Evolutionary conservation across 2,888 invertebrate genomes (phyloP).

Genomic region (Megalurothrips usitatus): DNA sequence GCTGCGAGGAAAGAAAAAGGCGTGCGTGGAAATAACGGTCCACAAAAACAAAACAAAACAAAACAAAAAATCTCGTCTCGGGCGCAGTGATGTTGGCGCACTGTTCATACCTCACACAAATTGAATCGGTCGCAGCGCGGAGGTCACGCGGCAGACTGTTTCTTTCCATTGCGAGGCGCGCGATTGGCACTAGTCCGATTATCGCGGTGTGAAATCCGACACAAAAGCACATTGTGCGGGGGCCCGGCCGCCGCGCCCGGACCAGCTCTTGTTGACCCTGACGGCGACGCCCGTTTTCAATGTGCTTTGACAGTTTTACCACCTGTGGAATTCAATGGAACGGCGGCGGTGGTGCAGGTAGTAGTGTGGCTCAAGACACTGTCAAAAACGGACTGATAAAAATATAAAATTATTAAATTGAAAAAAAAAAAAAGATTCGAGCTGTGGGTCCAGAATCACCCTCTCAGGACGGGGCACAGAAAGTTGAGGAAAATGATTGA

Average conservation of each 20-base stretch:
- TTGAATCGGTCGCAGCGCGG: too few relatives aligned
- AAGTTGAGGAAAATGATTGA: too few relatives aligned
- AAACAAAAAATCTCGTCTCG: too few relatives aligned
- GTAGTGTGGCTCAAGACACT: neutral
- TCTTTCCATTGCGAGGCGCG: neutral
- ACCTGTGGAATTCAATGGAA: constrained; percentile 4
- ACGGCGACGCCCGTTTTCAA: constrained; percentile 3
- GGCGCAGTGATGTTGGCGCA: too few relatives aligned
- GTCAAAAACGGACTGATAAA: neutral
- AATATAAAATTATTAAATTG: neutral
- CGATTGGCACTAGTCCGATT: constrained; percentile 11
- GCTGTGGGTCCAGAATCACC: too few relatives aligned
- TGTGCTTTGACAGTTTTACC: constrained; percentile 24
- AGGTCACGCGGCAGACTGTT: too few relatives aligned
- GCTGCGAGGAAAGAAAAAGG: too few relatives aligned
- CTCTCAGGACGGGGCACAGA: too few relatives aligned
- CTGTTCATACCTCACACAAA: too few relatives aligned
- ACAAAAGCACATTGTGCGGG: neutral
- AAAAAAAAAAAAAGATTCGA: neutral
- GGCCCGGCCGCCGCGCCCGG: neutral
- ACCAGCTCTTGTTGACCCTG: constrained; percentile 14
- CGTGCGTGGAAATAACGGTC: too few relatives aligned
- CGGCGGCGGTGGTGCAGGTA: neutral
- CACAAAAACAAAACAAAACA: too few relatives aligned
- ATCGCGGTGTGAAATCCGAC: neutral